Conservation (phyloP, 2,888 invertebrate species). For the Salpingus planirostris region DNA sequence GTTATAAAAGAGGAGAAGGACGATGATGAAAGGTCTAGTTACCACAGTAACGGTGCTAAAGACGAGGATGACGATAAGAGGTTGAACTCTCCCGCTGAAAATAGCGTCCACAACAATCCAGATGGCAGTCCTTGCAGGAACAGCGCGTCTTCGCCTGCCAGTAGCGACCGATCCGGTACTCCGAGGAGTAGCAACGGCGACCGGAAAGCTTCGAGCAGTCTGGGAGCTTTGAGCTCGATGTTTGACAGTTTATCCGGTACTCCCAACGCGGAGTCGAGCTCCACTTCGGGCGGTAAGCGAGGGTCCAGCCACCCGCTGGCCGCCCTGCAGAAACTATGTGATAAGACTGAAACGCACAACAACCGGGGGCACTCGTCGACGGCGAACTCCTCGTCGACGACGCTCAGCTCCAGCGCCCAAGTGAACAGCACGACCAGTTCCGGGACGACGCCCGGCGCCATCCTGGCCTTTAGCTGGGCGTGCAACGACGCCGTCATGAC, state of each 20-base stretch:
- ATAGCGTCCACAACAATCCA: slow-evolving; percentile 38
- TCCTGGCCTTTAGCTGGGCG: slow-evolving; percentile 88
- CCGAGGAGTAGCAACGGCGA: slow-evolving; percentile 58
- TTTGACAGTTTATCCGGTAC: slow-evolving; percentile 73
- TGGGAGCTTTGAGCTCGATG: slow-evolving; percentile 83
- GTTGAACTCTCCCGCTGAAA: slow-evolving; percentile 28
- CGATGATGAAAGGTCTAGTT: slow-evolving; percentile 41
- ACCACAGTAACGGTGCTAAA: slow-evolving; percentile 34
- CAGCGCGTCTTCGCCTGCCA: slow-evolving; percentile 62
- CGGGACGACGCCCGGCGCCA: slow-evolving; percentile 67
- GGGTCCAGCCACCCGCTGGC: slow-evolving; percentile 84
- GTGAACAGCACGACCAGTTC: slow-evolving; percentile 22
- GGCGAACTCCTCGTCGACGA: slow-evolving; percentile 30
- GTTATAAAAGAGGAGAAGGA: too few species aligned
- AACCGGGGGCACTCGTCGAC: slow-evolving; percentile 35
- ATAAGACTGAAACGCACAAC: slow-evolving; percentile 79
- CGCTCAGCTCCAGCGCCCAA: slow-evolving; percentile 10
- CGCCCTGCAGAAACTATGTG: slow-evolving; percentile 90
- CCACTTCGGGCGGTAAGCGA: slow-evolving; percentile 53
- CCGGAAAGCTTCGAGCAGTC: slow-evolving; percentile 54
- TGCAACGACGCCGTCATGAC: slow-evolving; percentile 87
- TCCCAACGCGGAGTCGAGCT: slow-evolving; percentile 24
- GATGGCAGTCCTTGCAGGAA: slow-evolving; percentile 54
- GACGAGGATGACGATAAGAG: slow-evolving; percentile 33
- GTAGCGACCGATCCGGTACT: slow-evolving; percentile 68